Evolutionary conservation across 2,113 vertebrate genomes (phyloP), one percentile per base, ranked within the genome.

Genomic region (Trematocara variabile): DNA sequence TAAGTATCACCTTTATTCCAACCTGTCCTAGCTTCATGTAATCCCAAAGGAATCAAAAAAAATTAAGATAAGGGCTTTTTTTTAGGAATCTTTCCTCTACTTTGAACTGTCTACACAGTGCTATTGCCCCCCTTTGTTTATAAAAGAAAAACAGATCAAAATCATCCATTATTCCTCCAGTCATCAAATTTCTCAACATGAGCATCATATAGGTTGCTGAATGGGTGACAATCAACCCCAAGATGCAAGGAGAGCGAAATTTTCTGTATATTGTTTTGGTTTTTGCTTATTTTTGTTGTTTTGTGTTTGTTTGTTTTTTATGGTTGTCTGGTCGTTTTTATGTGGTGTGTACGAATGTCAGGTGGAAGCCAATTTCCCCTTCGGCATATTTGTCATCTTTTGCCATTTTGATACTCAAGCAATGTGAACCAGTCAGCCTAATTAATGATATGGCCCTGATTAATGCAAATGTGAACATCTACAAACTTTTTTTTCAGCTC

Each of bases 191-290:
- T 37, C 58, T 37, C 30, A 63, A 63, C 18, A 63, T 37, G 9
- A 63, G 33, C 58, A 63, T 30, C 4, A 58, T 16, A 30, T 8
- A 9, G 13, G 55, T 58, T 25, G 1, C 25, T 7, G 13, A 58
- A 16, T 34, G 30, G 58, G 3, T 34, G 58, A 2, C 9, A n/a
- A 63, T 63, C 58, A 63, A n/a, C 33, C 16, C 58, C 3, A 0
- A 11, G 58, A 37, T n/a, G 5, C 58, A n/a, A n/a, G 58, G 58
- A 20, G 18, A 63, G 33, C 0, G 0, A 37, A 2, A 5, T 2
- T 37, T 37, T 37, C 18, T 63, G 33, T 18, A 63, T 63, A 11
- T 63, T 63, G 9, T 63, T 63, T 63, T 63, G 0, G 0, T 20
- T 63, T 63, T 63, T n/a, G 9, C 18, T 63, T 11, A n/a, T n/a